Conservation (phyloP, 2,888 invertebrate species). For the Lasius fuliginosus region DNA sequence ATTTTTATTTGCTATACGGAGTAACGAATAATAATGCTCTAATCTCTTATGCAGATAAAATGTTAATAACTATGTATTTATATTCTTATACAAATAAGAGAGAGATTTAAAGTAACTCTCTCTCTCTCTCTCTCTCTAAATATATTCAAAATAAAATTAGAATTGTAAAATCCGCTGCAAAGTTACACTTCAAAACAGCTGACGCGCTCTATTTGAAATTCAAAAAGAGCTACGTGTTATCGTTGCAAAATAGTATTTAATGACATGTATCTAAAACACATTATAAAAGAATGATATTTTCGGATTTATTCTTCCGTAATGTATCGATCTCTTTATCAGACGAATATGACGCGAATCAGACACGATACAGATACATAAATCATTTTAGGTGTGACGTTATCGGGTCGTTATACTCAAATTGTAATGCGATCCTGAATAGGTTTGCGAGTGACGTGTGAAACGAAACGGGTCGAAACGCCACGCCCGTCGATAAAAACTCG, state of each 20-base stretch:
- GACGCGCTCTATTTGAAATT: constrained; percentile 37
- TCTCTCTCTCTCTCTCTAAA: not conserved
- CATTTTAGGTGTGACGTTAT: constrained; percentile 2
- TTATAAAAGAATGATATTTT: not conserved
- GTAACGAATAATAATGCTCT: not conserved
- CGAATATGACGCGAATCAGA: not conserved
- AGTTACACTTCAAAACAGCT: constrained; percentile 9
- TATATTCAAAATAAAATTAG: constrained; percentile 14
- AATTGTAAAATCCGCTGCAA: not conserved
- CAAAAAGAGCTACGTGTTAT: constrained; percentile 3
- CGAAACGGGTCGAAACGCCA: constrained; percentile 6
- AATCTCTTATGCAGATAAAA: not conserved
- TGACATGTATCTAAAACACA: constrained; percentile 5
- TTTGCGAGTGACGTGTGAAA: constrained; percentile 38
- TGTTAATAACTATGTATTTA: not conserved
- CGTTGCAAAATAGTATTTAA: constrained; percentile 2
- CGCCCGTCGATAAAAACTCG: constrained; percentile 57
- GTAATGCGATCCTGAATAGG: constrained; percentile 14
- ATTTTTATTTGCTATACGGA: not conserved
- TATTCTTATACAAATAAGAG: not conserved
- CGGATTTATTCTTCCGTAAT: not conserved
- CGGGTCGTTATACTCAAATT: constrained; percentile 5
- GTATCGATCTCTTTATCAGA: not conserved
- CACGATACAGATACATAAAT: constrained; percentile 11
- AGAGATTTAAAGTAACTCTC: not conserved